A percentile compares a stretch with the other conserved stretches of the same genome.
Evolutionary conservation across 1,140 invertebrate genomes (phyloP).

Genomic region (Dreissena rostriformis): DNA sequence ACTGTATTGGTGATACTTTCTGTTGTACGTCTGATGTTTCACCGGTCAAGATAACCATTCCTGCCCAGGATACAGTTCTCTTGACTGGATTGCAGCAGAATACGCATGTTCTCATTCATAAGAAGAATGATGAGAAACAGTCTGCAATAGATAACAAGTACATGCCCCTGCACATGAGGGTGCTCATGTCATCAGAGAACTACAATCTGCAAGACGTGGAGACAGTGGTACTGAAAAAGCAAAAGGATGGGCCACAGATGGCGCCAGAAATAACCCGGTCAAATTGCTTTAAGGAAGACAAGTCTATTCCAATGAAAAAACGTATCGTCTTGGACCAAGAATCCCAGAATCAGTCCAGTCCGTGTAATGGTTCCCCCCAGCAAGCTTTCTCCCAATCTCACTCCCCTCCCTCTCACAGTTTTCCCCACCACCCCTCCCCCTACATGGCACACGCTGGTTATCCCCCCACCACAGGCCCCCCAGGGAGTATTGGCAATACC

Average conservation of each 20-base stretch:
- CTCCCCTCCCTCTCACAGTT: conserved; percentile 15
- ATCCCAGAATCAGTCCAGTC: conserved; percentile 11
- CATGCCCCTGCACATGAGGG: conserved; percentile 49
- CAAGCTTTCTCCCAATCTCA: conserved; percentile 7
- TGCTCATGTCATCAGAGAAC: conserved; percentile 38
- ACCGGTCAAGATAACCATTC: conserved; percentile 74
- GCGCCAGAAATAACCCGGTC: background rate
- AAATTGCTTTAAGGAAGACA: conserved; percentile 51
- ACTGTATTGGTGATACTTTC: conserved; percentile 64
- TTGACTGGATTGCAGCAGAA: conserved; percentile 66
- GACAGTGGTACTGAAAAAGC: background rate
- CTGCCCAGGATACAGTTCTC: conserved; percentile 69
- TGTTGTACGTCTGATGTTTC: conserved; percentile 67
- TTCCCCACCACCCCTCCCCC: conserved; percentile 13
- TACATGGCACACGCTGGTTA: conserved; percentile 39
- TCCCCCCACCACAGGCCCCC: conserved; percentile 5
- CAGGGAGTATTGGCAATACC: background rate
- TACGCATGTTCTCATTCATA: conserved; percentile 39
- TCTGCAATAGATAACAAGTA: conserved; percentile 35
- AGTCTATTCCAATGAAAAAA: conserved; percentile 55
- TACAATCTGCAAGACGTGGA: conserved; percentile 30
- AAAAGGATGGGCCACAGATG: background rate
- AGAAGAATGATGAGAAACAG: conserved; percentile 29
- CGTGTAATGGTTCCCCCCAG: conserved; percentile 21
- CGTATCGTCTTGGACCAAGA: conserved; percentile 42